phyloP scores from a whole-genome alignment of 2,888 invertebrate genomes.

The Clitarchus hookeri region DNA sequence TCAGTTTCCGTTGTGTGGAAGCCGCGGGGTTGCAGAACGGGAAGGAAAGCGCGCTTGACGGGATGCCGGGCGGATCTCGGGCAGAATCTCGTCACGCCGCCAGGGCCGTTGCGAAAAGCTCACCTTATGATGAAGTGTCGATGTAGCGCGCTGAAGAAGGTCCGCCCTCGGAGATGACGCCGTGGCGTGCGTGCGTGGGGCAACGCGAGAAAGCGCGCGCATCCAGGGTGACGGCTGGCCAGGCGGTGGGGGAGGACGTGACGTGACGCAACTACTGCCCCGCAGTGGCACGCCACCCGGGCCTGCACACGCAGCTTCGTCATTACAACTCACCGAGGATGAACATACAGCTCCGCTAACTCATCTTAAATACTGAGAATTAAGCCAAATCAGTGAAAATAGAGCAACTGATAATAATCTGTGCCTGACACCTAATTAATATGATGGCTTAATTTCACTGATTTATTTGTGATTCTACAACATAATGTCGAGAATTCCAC shows the following conservation, averaged over 20 bases:
- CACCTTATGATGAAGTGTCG: background rate
- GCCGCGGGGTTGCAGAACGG: background rate
- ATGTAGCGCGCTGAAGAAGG: background rate
- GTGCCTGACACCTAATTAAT: no score
- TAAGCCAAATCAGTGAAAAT: no score
- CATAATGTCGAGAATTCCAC: no score
- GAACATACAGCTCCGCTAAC: no score
- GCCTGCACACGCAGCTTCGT: no score
- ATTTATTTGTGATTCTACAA: no score
- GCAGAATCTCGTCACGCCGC: background rate
- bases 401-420: no score
- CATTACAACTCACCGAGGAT: no score
- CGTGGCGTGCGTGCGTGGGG: background rate
- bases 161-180: background rate
- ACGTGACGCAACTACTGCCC: background rate
- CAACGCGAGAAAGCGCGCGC: background rate
- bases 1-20: background rate
- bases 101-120: background rate
- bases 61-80: background rate
- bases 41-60: background rate
- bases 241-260: background rate
- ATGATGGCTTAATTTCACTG: no score
- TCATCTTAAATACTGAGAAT: no score
- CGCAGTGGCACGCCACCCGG: no score
- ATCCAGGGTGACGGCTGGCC: background rate